phyloP scores from a whole-genome alignment of 2,797 vertebrate species.

The Cichlasoma orientale region DNA sequence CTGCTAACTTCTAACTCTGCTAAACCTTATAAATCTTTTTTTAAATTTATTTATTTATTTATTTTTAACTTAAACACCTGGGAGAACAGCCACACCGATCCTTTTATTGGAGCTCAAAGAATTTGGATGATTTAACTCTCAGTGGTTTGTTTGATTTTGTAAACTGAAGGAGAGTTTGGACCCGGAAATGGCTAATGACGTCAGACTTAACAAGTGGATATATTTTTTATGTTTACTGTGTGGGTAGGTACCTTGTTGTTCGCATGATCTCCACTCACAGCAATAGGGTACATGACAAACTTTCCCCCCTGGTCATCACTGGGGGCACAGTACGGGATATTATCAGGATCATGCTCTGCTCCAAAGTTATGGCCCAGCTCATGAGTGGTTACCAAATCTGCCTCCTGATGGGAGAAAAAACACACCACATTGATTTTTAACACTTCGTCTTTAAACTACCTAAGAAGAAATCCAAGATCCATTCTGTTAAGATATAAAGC shows the following conservation, averaged over 20 bases:
- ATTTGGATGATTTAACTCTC: neutral
- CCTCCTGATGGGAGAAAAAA: constrained; percentile 84
- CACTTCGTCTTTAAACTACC: neutral
- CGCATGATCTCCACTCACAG: constrained; percentile 94
- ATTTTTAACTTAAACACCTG: neutral
- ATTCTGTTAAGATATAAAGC: neutral
- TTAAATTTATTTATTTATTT: no score
- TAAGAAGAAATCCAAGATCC: neutral
- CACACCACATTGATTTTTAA: neutral
- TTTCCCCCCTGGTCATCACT: constrained; percentile 94
- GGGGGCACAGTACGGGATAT: constrained; percentile 88
- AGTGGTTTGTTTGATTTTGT: neutral
- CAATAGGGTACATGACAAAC: constrained; percentile 98
- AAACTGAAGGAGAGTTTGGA: neutral
- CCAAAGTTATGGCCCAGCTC: constrained; percentile 98
- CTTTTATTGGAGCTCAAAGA: neutral
- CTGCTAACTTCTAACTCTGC: neutral
- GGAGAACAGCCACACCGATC: neutral
- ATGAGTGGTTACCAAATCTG: constrained; percentile 96
- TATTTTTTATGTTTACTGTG: neutral
- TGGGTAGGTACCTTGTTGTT: constrained; percentile 90
- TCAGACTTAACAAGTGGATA: neutral
- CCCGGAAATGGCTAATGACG: neutral
- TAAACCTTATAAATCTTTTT: neutral
- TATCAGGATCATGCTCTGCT: constrained; percentile 96